Conservation (phyloP, 2,113 vertebrate species). For the Sinocyclocheilus anophthalmus region DNA sequence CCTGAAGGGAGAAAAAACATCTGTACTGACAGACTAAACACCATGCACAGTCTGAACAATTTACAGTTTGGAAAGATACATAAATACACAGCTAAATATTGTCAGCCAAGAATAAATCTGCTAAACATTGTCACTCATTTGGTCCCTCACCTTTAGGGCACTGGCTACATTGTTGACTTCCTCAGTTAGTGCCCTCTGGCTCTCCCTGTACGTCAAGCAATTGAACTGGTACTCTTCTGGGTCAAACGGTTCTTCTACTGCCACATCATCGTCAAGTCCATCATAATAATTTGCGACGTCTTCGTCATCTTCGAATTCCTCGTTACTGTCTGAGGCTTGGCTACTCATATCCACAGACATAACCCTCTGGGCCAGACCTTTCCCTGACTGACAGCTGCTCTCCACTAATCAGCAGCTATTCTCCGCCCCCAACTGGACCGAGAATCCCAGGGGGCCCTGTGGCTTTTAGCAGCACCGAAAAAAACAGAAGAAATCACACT, state of each 20-base stretch:
- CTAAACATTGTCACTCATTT: slow-evolving; percentile 70
- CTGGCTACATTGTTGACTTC: slow-evolving; percentile 92
- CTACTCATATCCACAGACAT: slow-evolving; percentile 99
- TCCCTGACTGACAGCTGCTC: slow-evolving; percentile 20
- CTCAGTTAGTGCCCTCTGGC: slow-evolving; percentile 90
- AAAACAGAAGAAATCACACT: slow-evolving; percentile 83
- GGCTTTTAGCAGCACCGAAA: slow-evolving; percentile 79
- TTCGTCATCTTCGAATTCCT: slow-evolving; percentile 94
- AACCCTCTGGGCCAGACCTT: slow-evolving; percentile 50
- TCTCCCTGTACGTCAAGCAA: slow-evolving; percentile 96
- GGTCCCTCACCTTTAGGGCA: slow-evolving; percentile 83
- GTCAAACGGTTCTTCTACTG: slow-evolving; percentile 94
- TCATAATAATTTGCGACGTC: slow-evolving; percentile 96
- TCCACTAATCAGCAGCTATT: slow-evolving; percentile 51
- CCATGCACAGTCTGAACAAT: not conserved
- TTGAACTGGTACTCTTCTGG: slow-evolving; percentile 97
- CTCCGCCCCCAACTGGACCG: slow-evolving; percentile 69
- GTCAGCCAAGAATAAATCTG: not conserved
- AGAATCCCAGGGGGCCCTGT: slow-evolving; percentile 59
- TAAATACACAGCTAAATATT: not conserved
- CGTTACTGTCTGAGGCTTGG: slow-evolving; percentile 98
- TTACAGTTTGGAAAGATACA: not conserved
- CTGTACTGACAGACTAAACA: not conserved
- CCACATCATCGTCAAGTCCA: slow-evolving; percentile 93
- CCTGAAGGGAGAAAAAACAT: slow-evolving; percentile 71